Evolutionary conservation across 2,888 invertebrate species (phyloP), one percentile per base, ranked within the genome.

Genomic region (Aethes cnicana): DNA sequence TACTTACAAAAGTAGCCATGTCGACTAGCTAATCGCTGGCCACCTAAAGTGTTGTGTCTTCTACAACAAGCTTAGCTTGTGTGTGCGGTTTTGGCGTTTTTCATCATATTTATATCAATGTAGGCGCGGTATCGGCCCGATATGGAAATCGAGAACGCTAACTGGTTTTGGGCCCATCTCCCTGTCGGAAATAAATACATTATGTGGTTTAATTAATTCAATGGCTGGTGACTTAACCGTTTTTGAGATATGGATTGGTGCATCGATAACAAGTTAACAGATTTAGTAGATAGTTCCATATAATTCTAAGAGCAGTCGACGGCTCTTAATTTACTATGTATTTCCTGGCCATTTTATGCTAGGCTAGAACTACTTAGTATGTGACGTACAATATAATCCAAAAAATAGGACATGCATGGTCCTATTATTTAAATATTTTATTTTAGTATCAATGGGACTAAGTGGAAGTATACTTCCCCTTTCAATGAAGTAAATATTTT

Each of bases 21-120:
- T 68, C 70, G 72, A 73, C 75, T 85, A 87, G 88, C 89, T 89
- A 89, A 85, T 76, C 87, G 89, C 89, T 83, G 85, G 86, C 86
- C 70, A 82, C 86, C 65, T 62, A 58, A 65, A 59, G 72, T 72
- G 72, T 70, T 77, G 84, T 85, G 70, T 77, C 61, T 73, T 72
- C 81, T 68, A 70, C 77, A 69, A 84, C 83, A 79, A 82, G 77
- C 77, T 64, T 61, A 59, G 78, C 79, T 81, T 79, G 87, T 84
- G 80, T 87, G 85, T 83, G 79, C 66, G 59, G 68, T 63, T 70
- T 72, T 65, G 63, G 63, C 64, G 66, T 64, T 63, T 77, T 68
- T 68, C 71, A 74, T 80, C 78, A 83, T 85, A 84, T 87, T 86
- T 89, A 89, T 89, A 87, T 84, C 68, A 68, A 70, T 68, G 74